Base-by-base conservation (phyloP, 2,113 vertebrate genomes). In the Catharus fuscescens region DNA sequence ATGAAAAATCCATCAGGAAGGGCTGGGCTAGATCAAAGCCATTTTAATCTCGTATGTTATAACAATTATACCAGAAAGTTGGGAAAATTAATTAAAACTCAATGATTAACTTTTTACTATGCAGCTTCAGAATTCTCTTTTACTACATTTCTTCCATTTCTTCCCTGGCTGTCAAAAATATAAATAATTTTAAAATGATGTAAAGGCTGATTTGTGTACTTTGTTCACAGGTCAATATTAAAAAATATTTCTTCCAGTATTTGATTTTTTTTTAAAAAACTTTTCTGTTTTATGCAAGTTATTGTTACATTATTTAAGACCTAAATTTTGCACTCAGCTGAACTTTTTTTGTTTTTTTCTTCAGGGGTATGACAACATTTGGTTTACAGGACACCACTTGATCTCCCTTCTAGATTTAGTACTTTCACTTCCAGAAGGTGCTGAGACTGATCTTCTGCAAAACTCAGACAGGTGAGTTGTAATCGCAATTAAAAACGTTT, bases 361-460 rank as follows among this genome's bases (percentile, higher is more conserved):
- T 95, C 92, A 99, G 48, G 89, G 87, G 29, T n/a, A 91, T 42
- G 94, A 94, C 80, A 98, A 96, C 23, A 61, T 94, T 64, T 99
- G 98, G 98, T 99, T 99, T 97, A 95, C 96, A 80, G 98, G 99
- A 76, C 94, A 93, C 44, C 98, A 98, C 42, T 72, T 99, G n/a
- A 79, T 98, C 72, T 97, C 98, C 10, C 95, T 99, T 95, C 88
- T 99, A 80, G 97, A 96, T 67, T 96, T 98, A 80, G 98, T 98
- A 21, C 96, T 99, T 36, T 93, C 80, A 87, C 98, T 99, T 93
- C 98, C 99, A 85, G 98, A 98, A 95, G 99, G 98, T 47, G 98
- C 98, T 32, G 98, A 99, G 95, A 99, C 99, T 3, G 98, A 99
- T 95, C 97, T 99, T 87, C 98, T 99, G 45, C 98, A 99, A 78